These are phyloP conservation scores for Oenanthe melanoleuca DNA, from an alignment of 2,113 vertebrate genomes.

Conservation along the genomic window DNA sequence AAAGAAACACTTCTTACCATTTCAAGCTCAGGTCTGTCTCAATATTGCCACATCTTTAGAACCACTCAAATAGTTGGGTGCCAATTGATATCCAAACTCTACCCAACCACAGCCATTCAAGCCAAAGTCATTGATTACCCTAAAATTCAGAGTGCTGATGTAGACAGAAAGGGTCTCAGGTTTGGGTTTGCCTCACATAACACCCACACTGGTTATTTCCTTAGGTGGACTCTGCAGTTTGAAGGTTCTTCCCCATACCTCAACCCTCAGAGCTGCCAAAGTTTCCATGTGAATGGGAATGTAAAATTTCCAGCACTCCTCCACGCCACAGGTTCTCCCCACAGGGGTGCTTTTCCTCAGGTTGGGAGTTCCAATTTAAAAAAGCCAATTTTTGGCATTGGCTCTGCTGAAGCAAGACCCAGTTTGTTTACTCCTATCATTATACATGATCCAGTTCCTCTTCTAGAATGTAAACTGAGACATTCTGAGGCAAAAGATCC, in stretches of 20 bases:
- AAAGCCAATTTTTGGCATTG: neutral
- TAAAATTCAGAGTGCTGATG: neutral
- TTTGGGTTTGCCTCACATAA: neutral
- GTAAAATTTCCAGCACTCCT: neutral
- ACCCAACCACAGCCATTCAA: neutral
- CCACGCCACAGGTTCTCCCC: rapidly evolving
- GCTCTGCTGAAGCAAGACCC: neutral
- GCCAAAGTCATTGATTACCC: neutral
- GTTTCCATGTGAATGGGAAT: rapidly evolving
- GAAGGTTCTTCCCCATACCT: neutral
- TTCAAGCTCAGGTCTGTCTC: neutral
- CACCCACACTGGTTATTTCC: neutral
- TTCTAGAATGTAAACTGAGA: neutral
- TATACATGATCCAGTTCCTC: neutral
- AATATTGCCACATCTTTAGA: neutral
- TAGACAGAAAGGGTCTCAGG: neutral
- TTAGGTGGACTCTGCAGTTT: rapidly evolving
- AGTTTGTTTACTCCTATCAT: neutral
- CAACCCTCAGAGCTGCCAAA: rapidly evolving
- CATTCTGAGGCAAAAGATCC: neutral
- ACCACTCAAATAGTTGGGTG: neutral
- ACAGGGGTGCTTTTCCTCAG: neutral
- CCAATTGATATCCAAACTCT: neutral
- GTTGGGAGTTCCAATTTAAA: neutral
- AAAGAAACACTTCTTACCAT: neutral